Percentiles rank a stretch among this genome's conserved stretches.
Evolutionary conservation across 2,888 invertebrate genomes (phyloP).

Genomic region (Oscheius onirici): DNA sequence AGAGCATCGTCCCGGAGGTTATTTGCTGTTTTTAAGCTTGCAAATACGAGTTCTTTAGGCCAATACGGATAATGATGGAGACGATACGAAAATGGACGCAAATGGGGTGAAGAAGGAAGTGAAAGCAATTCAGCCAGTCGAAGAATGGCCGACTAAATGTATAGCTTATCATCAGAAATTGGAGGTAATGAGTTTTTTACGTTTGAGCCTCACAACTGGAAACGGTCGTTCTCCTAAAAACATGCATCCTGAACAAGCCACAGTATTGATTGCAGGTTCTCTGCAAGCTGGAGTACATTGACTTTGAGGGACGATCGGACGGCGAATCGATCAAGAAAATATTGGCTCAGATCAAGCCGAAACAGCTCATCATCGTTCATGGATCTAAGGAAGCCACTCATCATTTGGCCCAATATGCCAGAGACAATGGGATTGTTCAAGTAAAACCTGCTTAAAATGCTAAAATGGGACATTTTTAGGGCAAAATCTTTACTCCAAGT

Average conservation of each 20-base stretch:
- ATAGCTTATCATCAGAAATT: conserved; percentile 60
- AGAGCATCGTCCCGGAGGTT: conserved; percentile 24
- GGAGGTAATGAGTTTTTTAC: conserved; percentile 54
- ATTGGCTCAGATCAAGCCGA: conserved; percentile 74
- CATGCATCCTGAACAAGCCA: too few species aligned
- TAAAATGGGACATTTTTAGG: conserved; percentile 46
- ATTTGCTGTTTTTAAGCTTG: conserved; percentile 72
- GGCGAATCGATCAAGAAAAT: conserved; percentile 80
- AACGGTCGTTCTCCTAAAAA: too few species aligned
- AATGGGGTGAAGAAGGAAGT: neutral
- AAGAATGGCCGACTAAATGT: conserved; percentile 71
- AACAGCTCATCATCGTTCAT: conserved; percentile 74
- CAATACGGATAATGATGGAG: conserved; percentile 42
- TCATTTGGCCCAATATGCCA: conserved; percentile 76
- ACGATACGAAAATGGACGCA: conserved; percentile 31
- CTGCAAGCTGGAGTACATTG: conserved; percentile 80
- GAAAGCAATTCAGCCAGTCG: conserved; percentile 17
- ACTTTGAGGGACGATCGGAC: conserved; percentile 88
- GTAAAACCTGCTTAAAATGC: conserved; percentile 18
- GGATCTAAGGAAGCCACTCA: conserved; percentile 81
- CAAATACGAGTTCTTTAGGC: conserved; percentile 23
- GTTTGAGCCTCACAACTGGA: too few species aligned
- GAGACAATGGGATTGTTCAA: conserved; percentile 52
- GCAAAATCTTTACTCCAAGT: conserved; percentile 82
- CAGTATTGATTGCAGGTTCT: conserved; percentile 48